Conservation (phyloP, 2,888 invertebrate genomes). For the Eupelmus urozonus region DNA sequence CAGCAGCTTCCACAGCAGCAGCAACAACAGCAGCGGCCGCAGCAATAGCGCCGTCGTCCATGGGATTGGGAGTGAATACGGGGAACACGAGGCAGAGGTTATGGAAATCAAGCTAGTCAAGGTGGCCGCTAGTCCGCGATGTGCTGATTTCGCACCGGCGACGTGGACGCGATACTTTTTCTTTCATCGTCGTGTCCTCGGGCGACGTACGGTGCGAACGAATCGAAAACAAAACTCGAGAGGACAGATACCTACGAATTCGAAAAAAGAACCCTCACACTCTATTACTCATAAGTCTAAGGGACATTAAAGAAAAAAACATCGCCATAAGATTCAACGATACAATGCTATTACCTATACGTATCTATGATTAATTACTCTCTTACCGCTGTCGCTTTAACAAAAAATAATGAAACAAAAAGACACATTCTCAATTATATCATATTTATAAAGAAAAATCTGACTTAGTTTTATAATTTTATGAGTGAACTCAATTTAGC, state of each 20-base stretch:
- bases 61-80: slow-evolving; percentile 61
- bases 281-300: slow-evolving; percentile 65
- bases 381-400: slow-evolving; percentile 74
- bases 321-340: slow-evolving; percentile 75
- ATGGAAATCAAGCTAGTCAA: slow-evolving; percentile 74
- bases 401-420: slow-evolving; percentile 33
- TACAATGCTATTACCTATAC: slow-evolving; percentile 75
- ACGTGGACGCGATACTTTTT: slow-evolving; percentile 43
- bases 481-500: slow-evolving; percentile 67
- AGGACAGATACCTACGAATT: slow-evolving; percentile 69
- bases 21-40: slow-evolving; percentile 55
- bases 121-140: slow-evolving; percentile 76
- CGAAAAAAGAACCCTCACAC: slow-evolving; percentile 62
- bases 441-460: slow-evolving; percentile 72
- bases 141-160: slow-evolving; percentile 69
- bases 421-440: slow-evolving; percentile 71
- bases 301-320: slow-evolving; percentile 65
- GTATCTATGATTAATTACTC: slow-evolving; percentile 72
- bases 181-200: slow-evolving; percentile 58
- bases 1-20: slow-evolving; percentile 61
- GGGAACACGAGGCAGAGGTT: slow-evolving; percentile 58
- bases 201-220: slow-evolving; percentile 68
- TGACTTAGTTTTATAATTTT: slow-evolving; percentile 75
- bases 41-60: slow-evolving; percentile 62
- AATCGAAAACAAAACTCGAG: slow-evolving; percentile 64